These are phyloP conservation scores for Drosophila greeni DNA, from an alignment of 2,888 invertebrate genomes.

Conservation along the genomic window DNA sequence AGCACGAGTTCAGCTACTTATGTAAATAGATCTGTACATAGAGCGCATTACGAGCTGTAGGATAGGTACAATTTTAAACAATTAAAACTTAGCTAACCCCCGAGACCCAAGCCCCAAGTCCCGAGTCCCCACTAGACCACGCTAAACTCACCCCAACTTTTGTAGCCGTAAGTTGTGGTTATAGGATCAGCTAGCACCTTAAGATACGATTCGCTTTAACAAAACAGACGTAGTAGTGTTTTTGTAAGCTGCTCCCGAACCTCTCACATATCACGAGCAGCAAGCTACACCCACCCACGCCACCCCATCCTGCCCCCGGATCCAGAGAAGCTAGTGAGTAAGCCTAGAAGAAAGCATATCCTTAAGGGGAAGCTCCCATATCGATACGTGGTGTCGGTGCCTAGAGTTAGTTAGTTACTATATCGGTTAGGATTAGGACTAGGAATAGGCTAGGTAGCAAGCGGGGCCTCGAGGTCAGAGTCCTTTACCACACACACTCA, in stretches of 20 bases:
- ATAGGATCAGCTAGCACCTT: conserved; percentile 12
- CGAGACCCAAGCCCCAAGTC: background rate
- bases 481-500: conserved; percentile 20
- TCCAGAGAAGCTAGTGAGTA: conserved; percentile 1
- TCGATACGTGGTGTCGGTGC: conserved; percentile 18
- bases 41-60: conserved; percentile 48
- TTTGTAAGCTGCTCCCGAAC: conserved; percentile 21
- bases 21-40: conserved; percentile 40
- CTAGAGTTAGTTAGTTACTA: conserved; percentile 13
- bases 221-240: conserved; percentile 4
- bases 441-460: no score
- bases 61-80: conserved; percentile 60
- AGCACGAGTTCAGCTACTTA: conserved; percentile 21
- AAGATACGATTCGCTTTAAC: conserved; percentile 24
- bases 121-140: no score
- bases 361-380: background rate
- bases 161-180: conserved; percentile 19
- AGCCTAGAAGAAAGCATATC: conserved; percentile 32
- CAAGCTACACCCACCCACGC: conserved; percentile 8
- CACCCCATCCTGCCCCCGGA: background rate
- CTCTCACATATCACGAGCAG: conserved; percentile 36
- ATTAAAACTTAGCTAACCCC: conserved; percentile 42
- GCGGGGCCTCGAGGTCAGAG: conserved; percentile 51
- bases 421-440: background rate
- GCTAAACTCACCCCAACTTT: background rate